These are phyloP conservation scores for Peromyscus maniculatus DNA, from an alignment of 2,113 vertebrate species.

Conservation along the genomic window DNA sequence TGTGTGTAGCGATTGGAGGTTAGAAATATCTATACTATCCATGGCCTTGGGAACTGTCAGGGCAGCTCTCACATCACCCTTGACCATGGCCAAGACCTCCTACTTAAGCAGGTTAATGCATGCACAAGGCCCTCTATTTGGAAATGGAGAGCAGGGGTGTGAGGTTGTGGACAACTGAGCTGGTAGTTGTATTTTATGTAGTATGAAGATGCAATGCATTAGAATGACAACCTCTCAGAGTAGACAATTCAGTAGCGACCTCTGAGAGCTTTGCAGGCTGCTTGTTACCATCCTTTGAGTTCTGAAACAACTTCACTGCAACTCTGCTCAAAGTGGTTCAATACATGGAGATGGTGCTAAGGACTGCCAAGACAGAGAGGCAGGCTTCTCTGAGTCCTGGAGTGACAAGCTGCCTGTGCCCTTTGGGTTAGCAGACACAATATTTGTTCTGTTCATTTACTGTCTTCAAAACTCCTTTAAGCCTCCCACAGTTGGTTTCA, in stretches of 20 bases:
- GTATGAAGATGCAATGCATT: neutral
- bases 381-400: neutral
- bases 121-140: neutral
- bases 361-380: neutral
- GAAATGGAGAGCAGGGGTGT: neutral
- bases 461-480: constrained; percentile 55
- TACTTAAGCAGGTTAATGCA: neutral
- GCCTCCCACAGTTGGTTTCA: constrained; percentile 46
- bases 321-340: neutral
- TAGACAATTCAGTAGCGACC: neutral
- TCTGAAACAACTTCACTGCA: neutral
- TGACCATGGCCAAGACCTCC: neutral
- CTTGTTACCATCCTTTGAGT: neutral
- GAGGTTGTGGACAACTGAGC: neutral
- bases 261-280: neutral
- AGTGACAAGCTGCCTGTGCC: neutral
- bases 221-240: constrained; percentile 7
- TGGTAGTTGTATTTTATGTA: neutral
- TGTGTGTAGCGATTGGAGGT: neutral
- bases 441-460: constrained; percentile 32
- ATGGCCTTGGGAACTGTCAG: neutral
- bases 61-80: neutral
- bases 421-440: neutral
- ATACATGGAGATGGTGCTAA: neutral
- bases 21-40: neutral